phyloP scores from a whole-genome alignment of 1,140 invertebrate genomes.

The Musca vetustissima region DNA sequence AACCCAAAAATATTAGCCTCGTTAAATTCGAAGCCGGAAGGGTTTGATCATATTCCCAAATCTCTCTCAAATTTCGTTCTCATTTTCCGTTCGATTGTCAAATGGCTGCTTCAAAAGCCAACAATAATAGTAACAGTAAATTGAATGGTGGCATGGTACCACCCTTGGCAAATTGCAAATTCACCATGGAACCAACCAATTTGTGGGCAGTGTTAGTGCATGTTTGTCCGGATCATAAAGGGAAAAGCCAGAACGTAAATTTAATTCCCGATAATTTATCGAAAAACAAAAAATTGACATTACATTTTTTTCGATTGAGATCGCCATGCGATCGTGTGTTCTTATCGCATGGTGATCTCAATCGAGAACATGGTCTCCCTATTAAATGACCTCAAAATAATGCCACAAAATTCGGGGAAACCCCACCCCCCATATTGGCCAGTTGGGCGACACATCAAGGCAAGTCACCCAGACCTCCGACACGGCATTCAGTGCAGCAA shows the following conservation, averaged over 20 bases:
- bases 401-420: constrained; percentile 26
- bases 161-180: too few species aligned
- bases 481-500: constrained; percentile 39
- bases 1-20: constrained; percentile 50
- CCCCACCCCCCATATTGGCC: constrained; percentile 26
- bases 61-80: too few species aligned
- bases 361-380: constrained; percentile 42
- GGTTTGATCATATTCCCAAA: constrained; percentile 43
- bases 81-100: too few species aligned
- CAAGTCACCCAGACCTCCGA: constrained; percentile 40
- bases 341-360: constrained; percentile 67
- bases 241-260: constrained; percentile 78
- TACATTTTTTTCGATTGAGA: constrained; percentile 84
- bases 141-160: too few species aligned
- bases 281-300: constrained; percentile 91
- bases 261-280: constrained; percentile 82
- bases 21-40: constrained; percentile 40
- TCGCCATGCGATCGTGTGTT: constrained; percentile 63
- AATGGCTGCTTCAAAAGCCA: too few species aligned
- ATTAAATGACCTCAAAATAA: constrained; percentile 8
- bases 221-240: too few species aligned
- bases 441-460: constrained; percentile 25
- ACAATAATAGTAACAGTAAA: too few species aligned
- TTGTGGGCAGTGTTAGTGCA: too few species aligned
- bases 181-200: too few species aligned